Percentiles rank a stretch among this genome's conserved stretches.
Conservation (phyloP, 2,113 vertebrate species). For the Regulus satrapa region DNA sequence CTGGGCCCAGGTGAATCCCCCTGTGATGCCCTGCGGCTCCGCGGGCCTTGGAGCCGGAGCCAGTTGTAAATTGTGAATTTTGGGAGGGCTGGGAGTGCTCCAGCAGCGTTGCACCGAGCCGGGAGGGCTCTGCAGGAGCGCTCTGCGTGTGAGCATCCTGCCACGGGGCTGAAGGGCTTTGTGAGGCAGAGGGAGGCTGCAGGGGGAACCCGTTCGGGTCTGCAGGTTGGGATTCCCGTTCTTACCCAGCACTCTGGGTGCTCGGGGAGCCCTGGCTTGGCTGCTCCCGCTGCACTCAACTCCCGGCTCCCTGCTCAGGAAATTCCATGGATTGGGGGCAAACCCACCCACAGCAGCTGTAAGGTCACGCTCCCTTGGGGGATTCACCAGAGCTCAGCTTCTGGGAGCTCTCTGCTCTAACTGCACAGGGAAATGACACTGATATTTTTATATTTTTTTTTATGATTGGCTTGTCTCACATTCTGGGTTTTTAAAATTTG, state of each 20-base stretch:
- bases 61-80: no score
- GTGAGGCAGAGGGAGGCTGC: no score
- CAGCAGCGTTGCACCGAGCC: background rate
- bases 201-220: no score
- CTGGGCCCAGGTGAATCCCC: no score
- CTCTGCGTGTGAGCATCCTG: no score
- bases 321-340: background rate
- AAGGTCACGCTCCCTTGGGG: rapidly evolving
- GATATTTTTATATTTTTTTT: no score
- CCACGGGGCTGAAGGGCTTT: no score
- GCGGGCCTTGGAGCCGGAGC: no score
- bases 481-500: background rate
- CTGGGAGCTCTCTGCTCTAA: background rate
- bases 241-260: background rate
- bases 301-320: rapidly evolving
- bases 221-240: background rate
- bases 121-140: background rate
- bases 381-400: background rate
- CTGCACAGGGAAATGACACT: background rate
- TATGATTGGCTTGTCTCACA: background rate
- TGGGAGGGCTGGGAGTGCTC: no score
- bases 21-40: no score
- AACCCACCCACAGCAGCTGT: background rate
- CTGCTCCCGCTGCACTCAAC: background rate
- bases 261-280: background rate